These are phyloP conservation scores for Crocodylus rhombifer DNA, from an alignment of 2,797 vertebrate genomes.

Conservation along the genomic window DNA sequence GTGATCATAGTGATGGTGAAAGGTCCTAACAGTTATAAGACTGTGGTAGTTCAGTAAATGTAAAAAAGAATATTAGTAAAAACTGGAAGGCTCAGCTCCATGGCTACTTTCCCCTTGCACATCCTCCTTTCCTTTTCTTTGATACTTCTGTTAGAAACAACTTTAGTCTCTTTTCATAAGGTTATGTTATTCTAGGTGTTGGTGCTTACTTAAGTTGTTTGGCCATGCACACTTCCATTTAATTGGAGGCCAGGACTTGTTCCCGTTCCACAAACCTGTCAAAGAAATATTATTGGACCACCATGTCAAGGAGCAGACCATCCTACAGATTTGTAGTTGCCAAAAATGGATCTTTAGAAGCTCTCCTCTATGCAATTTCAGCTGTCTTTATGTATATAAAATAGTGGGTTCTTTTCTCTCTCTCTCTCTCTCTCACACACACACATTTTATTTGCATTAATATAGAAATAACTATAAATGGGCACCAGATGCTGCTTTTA, in stretches of 20 bases:
- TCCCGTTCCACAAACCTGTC: background rate
- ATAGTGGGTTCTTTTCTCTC: no score
- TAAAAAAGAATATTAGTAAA: background rate
- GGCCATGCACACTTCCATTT: background rate
- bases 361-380: conserved; percentile 42
- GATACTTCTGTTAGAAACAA: background rate
- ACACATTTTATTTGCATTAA: conserved; percentile 62
- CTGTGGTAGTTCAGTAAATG: background rate
- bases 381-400: conserved; percentile 3
- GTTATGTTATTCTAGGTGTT: accelerated
- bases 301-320: background rate
- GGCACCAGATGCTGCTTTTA: conserved; percentile 78
- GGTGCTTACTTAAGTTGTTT: accelerated
- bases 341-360: conserved; percentile 23
- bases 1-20: background rate
- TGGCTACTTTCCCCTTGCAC: background rate
- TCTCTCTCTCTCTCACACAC: no score
- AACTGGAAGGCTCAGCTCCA: background rate
- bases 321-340: background rate
- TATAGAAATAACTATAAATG: conserved; percentile 76
- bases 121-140: background rate
- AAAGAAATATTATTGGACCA: background rate
- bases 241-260: background rate
- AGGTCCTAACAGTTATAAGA: background rate
- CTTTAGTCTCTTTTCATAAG: background rate